phyloP scores from a whole-genome alignment of 2,888 invertebrate genomes.

The Spatulosminthurus flaviceps region DNA sequence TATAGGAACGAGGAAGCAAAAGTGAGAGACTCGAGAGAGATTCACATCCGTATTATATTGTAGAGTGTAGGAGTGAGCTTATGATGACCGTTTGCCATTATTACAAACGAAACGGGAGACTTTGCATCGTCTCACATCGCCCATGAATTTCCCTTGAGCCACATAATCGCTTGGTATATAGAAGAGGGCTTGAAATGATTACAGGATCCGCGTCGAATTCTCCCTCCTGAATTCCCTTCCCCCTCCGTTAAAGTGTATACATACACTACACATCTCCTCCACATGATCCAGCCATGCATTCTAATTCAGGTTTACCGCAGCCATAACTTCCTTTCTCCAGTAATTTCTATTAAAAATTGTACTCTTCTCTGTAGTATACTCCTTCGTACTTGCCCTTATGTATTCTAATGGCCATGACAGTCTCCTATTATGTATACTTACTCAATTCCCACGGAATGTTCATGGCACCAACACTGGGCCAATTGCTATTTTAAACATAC shows the following conservation, averaged over 20 bases:
- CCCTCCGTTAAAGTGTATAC: not conserved
- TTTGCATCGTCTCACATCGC: conserved; percentile 51
- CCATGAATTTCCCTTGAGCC: conserved; percentile 59
- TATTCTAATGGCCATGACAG: too few relatives aligned
- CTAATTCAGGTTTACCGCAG: conserved; percentile 23
- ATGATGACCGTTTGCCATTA: conserved; percentile 60
- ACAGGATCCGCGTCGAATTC: conserved; percentile 21
- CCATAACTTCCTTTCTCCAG: not conserved
- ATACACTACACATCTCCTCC: not conserved
- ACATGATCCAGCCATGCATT: conserved; percentile 23
- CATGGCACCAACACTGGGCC: too few relatives aligned
- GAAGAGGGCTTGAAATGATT: conserved; percentile 41
- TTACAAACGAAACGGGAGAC: conserved; percentile 58
- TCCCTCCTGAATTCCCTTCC: conserved; percentile 21
- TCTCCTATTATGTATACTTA: too few relatives aligned
- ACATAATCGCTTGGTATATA: conserved; percentile 56
- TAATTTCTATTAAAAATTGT: conserved; percentile 7
- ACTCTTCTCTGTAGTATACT: not conserved
- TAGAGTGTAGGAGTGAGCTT: conserved; percentile 47
- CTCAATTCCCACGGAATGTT: too few relatives aligned
- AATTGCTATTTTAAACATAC: too few relatives aligned
- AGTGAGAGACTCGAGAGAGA: conserved; percentile 14
- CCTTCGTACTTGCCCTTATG: too few relatives aligned
- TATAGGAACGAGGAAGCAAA: not conserved
- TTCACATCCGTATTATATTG: too few relatives aligned